Evolutionary conservation across 2,888 invertebrate genomes (phyloP), one percentile per base, ranked within the genome.

Genomic region (Apodemia hepburni): DNA sequence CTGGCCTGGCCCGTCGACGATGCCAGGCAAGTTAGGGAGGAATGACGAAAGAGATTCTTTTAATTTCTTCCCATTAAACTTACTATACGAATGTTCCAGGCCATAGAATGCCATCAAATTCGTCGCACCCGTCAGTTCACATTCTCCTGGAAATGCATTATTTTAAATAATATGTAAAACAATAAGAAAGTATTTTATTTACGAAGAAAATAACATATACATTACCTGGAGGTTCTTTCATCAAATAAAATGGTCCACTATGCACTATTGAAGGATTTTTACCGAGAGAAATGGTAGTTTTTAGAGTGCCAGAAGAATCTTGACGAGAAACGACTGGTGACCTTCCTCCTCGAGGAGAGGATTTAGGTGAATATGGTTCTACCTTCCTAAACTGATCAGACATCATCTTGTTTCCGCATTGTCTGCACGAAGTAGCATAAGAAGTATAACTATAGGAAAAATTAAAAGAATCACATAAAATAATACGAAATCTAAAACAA

Each of bases 71-170:
- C 98, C 98, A 92, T 97, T 98, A 90, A 98, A 98, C 93, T 98
- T 99, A 89, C 97, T 98, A 86, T 98, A 98, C 22, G 98, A 98
- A 90, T 99, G 98, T 90, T 99, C 98, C 69, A 99, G 93, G 71
- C 97, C 97, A 94, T 99, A 97, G 92, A 97, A 96, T 79, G 96
- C 96, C 97, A 99, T 98, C 86, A 99, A 95, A 93, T 99, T 99
- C 73, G 97, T 98, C 76, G 98, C 98, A 69, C 99, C 99, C 68
- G 98, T 99, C 74, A 98, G 90, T 87, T 98, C 98, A 83, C 97
- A 97, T 92, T 97, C 96, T 87, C 94, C 97, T 97, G 82, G 63
- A 74, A 73, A 45, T 2, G 2, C n/a, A 45, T 4, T 0, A 45
- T 45, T 45, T n/a, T 17, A n/a, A 45, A 68, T 59, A 62, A 64